A percentile compares a stretch with the other conserved stretches of the same genome.
phyloP scores from a whole-genome alignment of 2,888 invertebrate species.

The Coelogynopora nodosa region DNA sequence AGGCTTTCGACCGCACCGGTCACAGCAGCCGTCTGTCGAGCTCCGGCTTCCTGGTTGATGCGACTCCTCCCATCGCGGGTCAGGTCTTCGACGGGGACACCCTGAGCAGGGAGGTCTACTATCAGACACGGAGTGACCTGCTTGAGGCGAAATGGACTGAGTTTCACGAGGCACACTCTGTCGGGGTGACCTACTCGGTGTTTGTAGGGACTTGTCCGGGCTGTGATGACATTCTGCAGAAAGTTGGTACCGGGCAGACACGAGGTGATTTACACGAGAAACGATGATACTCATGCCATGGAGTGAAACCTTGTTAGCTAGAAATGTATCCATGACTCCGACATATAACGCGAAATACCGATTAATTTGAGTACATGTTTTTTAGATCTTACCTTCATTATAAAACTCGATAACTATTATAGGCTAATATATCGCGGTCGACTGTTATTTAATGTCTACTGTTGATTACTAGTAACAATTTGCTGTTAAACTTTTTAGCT shows the following conservation, averaged over 20 bases:
- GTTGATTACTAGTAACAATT: too few relatives aligned
- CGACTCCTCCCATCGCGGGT: background rate
- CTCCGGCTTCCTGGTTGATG: background rate
- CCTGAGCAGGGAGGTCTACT: background rate
- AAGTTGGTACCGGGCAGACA: background rate
- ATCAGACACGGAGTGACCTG: background rate
- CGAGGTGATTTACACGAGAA: too few relatives aligned
- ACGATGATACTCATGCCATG: too few relatives aligned
- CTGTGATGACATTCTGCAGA: background rate
- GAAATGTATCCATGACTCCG: too few relatives aligned
- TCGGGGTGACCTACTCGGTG: background rate
- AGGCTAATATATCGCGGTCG: too few relatives aligned
- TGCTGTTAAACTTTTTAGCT: too few relatives aligned
- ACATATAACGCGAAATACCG: too few relatives aligned
- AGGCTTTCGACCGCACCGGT: background rate
- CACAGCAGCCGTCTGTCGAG: background rate
- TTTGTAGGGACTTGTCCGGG: background rate
- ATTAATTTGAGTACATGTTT: too few relatives aligned
- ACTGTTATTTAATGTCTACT: too few relatives aligned
- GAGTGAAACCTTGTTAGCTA: too few relatives aligned
- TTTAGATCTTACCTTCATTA: too few relatives aligned
- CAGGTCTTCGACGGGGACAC: background rate
- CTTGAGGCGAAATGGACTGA: background rate
- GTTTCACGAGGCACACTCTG: background rate
- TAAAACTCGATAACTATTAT: too few relatives aligned